phyloP scores from a whole-genome alignment of 2,888 invertebrate species.

The Lasioglossum oenotherae region DNA sequence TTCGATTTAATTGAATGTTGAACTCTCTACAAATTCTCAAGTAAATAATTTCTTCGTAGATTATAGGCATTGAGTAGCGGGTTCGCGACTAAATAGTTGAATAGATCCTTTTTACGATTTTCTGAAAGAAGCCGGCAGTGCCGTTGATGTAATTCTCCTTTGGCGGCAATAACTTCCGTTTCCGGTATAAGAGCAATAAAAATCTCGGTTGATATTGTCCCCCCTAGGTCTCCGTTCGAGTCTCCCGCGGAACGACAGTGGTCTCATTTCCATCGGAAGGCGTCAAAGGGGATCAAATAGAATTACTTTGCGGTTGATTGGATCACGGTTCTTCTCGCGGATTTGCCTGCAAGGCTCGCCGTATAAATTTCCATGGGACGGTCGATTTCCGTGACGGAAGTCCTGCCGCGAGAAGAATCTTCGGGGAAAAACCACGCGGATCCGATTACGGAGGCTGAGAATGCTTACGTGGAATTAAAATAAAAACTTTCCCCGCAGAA shows the following conservation, averaged over 20 bases:
- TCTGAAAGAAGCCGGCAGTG: no score
- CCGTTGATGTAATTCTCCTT: conserved; percentile 1
- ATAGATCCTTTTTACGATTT: not conserved
- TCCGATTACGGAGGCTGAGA: not conserved
- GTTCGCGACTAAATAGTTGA: not conserved
- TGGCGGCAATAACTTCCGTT: not conserved
- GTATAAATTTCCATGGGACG: conserved; percentile 50
- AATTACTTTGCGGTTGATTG: conserved; percentile 62
- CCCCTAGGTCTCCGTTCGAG: conserved; percentile 27
- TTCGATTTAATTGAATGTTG: not conserved
- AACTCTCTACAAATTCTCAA: not conserved
- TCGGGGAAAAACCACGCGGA: not conserved
- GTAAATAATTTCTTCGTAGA: not conserved
- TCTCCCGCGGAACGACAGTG: conserved; percentile 53
- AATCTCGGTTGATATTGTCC: conserved; percentile 13
- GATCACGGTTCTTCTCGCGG: conserved; percentile 45
- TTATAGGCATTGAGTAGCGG: not conserved
- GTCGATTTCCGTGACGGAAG: conserved; percentile 24
- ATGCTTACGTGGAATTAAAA: not conserved
- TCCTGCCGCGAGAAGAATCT: not conserved
- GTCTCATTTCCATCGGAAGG: conserved; percentile 60
- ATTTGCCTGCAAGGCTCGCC: conserved; percentile 37
- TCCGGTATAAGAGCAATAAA: conserved; percentile 20
- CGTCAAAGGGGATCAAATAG: conserved; percentile 69
- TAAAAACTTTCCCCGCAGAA: not conserved